phyloP scores from a whole-genome alignment of 2,113 vertebrate species.

The Bos javanicus region DNA sequence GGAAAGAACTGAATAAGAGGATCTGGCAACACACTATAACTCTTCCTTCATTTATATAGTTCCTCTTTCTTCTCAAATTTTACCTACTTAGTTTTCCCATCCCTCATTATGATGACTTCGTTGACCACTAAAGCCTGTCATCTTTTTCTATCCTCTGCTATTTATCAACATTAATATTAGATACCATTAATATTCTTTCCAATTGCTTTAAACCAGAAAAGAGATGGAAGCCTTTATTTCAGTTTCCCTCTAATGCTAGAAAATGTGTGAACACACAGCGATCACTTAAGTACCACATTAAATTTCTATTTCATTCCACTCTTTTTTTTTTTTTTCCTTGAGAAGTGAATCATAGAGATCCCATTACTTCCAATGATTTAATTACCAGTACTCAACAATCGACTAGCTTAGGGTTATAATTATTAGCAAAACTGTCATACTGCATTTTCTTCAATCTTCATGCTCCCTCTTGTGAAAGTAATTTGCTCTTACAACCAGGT shows the following conservation, averaged over 20 bases:
- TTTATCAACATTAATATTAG: not conserved
- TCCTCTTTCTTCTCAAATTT: not conserved
- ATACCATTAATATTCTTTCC: not conserved
- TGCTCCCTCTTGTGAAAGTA: not conserved
- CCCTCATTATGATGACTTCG: not conserved
- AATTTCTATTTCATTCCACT: not conserved
- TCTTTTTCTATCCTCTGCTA: not conserved
- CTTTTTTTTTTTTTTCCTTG: not conserved
- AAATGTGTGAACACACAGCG: not conserved
- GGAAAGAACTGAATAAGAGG: not conserved
- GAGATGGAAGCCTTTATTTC: not conserved
- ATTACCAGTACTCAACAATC: slow-evolving; percentile 42
- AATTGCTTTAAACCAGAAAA: not conserved
- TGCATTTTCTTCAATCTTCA: not conserved
- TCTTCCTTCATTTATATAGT: not conserved
- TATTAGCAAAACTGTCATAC: not conserved
- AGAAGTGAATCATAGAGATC: not conserved
- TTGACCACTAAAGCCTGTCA: not conserved
- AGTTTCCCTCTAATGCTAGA: not conserved
- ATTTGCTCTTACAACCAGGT: not conserved
- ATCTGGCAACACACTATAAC: not conserved
- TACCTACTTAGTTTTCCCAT: not conserved
- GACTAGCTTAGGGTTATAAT: not conserved
- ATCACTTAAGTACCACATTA: not conserved
- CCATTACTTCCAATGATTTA: slow-evolving; percentile 18